Base-by-base conservation (phyloP, 2,888 invertebrate species). In the Microctonus aethiopoides region DNA sequence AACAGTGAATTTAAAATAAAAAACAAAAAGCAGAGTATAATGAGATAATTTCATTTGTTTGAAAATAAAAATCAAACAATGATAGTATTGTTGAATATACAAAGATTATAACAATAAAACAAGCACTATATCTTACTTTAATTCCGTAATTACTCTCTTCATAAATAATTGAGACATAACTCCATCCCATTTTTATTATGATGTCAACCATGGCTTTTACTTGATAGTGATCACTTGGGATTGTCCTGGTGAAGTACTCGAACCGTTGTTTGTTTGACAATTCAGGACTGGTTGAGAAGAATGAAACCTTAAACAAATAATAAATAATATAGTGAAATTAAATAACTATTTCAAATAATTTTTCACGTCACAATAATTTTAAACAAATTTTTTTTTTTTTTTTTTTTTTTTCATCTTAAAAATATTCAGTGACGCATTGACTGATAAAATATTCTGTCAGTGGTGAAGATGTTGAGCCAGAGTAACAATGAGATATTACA, bases 111-210 rank as follows among this genome's bases (percentile, higher is more conserved):
- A 16, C 9, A 46, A 16, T 16, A 16, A 13, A 46, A 46, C 10
- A 46, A 46, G 3, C 9, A 16, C 13, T 61, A 24, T 32, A 5
- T 83, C 86, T 86, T 83, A 95, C 97, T 92, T 96, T 96, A 74
- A 96, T 95, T 7, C 97, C 97, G 81, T 98, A 98, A 88, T 95
- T 97, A 70, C 96, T 96, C 86, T 98, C 97, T 86, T 98, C 97
- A 84, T 97, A 98, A 75, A 98, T 94, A 78, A 98, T 95, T 64
- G 97, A 97, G 22, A 98, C 94, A 87, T 97, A 98, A 74, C 94
- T 95, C 97, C 97, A 98, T 60, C 92, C 91, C 88, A 98, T 91
- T 76, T 90, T 89, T 79, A 91, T 91, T 16, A 98, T 94, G 76
- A 98, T 95, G 83, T 96, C 96, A 22, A 97, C 96, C 95, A 98